Evolutionary conservation across 1,140 invertebrate genomes (phyloP).

Genomic region (Pygmarrhopalites habei): DNA sequence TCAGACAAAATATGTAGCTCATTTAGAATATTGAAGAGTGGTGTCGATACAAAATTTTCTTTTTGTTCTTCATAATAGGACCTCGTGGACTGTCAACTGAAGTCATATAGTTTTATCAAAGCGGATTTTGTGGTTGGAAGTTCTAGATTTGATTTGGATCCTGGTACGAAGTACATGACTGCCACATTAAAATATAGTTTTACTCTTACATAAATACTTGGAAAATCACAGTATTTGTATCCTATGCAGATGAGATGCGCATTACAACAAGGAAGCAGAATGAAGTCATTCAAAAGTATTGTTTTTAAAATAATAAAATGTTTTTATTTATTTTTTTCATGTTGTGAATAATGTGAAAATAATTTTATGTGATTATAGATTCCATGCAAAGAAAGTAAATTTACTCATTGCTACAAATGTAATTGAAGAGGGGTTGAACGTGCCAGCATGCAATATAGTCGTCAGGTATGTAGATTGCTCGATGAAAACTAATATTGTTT

Average conservation of each 20-base stretch:
- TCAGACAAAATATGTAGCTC: background rate
- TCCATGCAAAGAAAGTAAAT: slow-evolving; percentile 58
- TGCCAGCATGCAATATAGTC: slow-evolving; percentile 70
- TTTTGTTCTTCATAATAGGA: too few relatives aligned
- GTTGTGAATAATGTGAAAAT: slow-evolving; percentile 51
- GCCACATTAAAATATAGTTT: too few relatives aligned
- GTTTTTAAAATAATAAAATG: background rate
- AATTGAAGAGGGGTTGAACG: slow-evolving; percentile 76
- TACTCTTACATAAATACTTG: too few relatives aligned
- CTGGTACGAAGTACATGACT: too few relatives aligned
- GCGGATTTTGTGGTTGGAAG: slow-evolving; percentile 59
- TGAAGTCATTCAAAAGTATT: background rate
- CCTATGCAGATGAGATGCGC: slow-evolving; percentile 50
- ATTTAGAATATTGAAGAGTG: too few relatives aligned
- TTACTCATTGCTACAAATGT: slow-evolving; percentile 72
- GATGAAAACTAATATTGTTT: too few relatives aligned
- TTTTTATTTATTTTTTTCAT: background rate
- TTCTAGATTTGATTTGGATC: slow-evolving; percentile 49
- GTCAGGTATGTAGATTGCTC: too few relatives aligned
- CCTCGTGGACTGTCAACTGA: background rate
- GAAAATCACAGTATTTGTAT: too few relatives aligned
- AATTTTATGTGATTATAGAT: slow-evolving; percentile 49
- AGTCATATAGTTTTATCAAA: background rate
- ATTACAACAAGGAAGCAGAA: slow-evolving; percentile 42
- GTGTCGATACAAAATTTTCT: too few relatives aligned